phyloP scores from a whole-genome alignment of 2,113 vertebrate species.

The Brachyhypopomus occidentalis region DNA sequence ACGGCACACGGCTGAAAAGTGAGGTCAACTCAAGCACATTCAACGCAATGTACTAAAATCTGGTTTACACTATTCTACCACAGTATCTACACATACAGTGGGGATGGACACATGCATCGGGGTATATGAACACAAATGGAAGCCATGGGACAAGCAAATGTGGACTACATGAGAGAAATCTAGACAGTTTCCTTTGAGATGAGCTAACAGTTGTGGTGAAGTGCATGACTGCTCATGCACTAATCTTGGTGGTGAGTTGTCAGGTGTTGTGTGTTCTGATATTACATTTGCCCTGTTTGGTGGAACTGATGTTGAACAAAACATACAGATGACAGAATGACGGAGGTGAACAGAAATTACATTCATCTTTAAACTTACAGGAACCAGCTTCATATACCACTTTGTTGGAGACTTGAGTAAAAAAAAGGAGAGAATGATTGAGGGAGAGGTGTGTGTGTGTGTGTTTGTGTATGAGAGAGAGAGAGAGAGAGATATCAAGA shows the following conservation, averaged over 20 bases:
- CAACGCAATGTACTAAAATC: not conserved
- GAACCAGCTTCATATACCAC: slow-evolving; percentile 99
- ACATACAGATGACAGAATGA: slow-evolving; percentile 57
- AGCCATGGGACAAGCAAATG: not conserved
- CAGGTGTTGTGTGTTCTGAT: not conserved
- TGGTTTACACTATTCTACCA: not conserved
- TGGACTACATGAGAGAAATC: not conserved
- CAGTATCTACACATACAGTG: not conserved
- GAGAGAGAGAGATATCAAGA: slow-evolving; percentile 8
- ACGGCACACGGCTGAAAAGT: not conserved
- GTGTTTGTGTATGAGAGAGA: not conserved
- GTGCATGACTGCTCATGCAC: not conserved
- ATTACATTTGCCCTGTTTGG: not conserved
- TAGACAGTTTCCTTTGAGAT: not conserved
- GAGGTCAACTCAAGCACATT: not conserved
- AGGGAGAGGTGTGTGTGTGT: not conserved
- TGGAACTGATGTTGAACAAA: slow-evolving; percentile 30
- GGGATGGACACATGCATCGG: not conserved
- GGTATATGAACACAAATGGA: not conserved
- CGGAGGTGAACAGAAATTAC: slow-evolving; percentile 56
- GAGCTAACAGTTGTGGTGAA: not conserved
- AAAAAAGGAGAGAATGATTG: slow-evolving; percentile 23
- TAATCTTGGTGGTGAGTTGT: not conserved
- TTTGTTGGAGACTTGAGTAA: slow-evolving; percentile 96
- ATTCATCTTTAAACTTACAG: slow-evolving; percentile 87